Base-by-base conservation (phyloP, 2,113 vertebrate species). In the Chauna torquata region DNA sequence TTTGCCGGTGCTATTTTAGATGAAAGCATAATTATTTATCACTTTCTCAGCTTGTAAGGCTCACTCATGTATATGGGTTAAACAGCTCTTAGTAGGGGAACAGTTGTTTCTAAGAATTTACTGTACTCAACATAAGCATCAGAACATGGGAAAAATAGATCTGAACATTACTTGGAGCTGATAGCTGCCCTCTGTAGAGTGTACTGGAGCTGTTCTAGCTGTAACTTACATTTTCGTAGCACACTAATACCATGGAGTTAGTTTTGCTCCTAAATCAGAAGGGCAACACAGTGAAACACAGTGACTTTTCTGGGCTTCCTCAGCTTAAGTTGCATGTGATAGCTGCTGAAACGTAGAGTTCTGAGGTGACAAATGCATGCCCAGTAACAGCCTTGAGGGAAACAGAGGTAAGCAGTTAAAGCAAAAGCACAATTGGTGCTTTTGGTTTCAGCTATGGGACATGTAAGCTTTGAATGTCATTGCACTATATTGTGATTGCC, bases 11-110 rank as follows among this genome's bases (percentile, higher is more conserved):
- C 49, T 92, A 54, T 94, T 96, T 97, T 96, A 91, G 82, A 68
- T 95, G 80, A 90, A 92, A 92, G 70, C 7, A 4, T 84, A 82
- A 86, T 93, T 94, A 93, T 92, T 93, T 93, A 45, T 92, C 69
- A 76, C 75, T 82, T 80, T 81, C 76, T 86, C 52, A 71, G 50
- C 3, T 0, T 93, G 59, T 71, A 82, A 87, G 54, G 4, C 54
- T 94, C 71, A 79, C 65, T 87, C 20, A 40, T 74, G 36, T 38
- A 16, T 59, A 79, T 61, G 19, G 24, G 44, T 61, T 70, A 76
- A 81, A 58, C 78, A 74, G 22, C 65, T 93, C 58, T 70, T 62
- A 66, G 36, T 86, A 85, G 77, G 36, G 81, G 36, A 66, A 86
- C 28, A 68, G 62, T 80, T 85, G 66, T 61, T 92, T 91, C 45